A percentile compares a stretch with the other conserved stretches of the same genome.
phyloP scores from a whole-genome alignment of 1,140 invertebrate genomes.

The Diplogasteroides magnus region DNA sequence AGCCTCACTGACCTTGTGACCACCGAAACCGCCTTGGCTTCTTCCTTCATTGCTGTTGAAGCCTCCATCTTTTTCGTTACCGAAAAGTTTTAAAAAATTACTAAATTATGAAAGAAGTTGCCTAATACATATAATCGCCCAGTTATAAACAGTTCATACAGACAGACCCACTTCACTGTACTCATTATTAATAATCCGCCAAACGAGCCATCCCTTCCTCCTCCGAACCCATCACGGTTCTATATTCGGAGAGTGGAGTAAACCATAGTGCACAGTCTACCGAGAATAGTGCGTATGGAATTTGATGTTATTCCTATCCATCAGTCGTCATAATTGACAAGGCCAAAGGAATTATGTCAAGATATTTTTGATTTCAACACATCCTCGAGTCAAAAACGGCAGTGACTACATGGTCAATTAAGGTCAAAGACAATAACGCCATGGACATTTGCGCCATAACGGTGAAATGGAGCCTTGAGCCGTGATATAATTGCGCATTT shows the following conservation, averaged over 20 bases:
- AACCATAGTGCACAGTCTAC: too few relatives aligned
- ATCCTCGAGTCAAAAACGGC: too few relatives aligned
- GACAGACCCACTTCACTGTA: background rate
- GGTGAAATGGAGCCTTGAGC: background rate
- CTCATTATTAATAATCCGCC: background rate
- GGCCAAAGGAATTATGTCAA: too few relatives aligned
- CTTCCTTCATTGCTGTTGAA: background rate
- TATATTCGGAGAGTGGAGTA: too few relatives aligned
- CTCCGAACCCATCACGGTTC: background rate
- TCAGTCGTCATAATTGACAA: background rate
- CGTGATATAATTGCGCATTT: background rate
- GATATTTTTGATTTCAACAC: too few relatives aligned
- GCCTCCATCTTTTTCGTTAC: background rate
- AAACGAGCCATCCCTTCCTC: too few relatives aligned
- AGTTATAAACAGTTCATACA: background rate
- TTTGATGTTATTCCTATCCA: background rate
- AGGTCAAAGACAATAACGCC: too few relatives aligned
- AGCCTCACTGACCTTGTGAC: background rate
- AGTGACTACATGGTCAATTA: too few relatives aligned
- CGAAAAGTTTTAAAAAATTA: background rate
- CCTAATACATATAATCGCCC: too few relatives aligned
- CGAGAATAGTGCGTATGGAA: too few relatives aligned
- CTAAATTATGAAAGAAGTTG: background rate
- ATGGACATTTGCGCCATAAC: too few relatives aligned
- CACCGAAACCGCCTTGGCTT: background rate